Base-by-base conservation (phyloP, 2,113 vertebrate species). In the Euleptes europaea region DNA sequence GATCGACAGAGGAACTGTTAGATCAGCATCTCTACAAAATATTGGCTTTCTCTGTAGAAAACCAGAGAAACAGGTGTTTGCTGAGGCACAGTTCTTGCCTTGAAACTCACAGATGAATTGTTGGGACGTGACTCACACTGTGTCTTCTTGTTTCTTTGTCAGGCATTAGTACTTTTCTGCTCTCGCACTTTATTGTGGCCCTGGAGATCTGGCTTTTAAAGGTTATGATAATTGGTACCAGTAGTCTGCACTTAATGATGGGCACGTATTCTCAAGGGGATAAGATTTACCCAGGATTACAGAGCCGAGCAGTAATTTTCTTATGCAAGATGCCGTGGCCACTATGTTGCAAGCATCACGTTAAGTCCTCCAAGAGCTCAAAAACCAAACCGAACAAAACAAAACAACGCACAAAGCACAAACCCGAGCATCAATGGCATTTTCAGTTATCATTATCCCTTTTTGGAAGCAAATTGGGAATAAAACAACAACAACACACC, bases 121-220 rank as follows among this genome's bases (percentile, higher is more conserved):
- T 70, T 14, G 70, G 73, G 65, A 84, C 19, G 38, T 23, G 72
- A 3, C 13, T 84, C 8, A 1, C 1, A 21, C 19, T 84, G 14
- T 78, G 47, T 28, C 35, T 78, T 10, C 26, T 57, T 74, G 63
- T 76, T 84, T 47, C 69, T 31, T 19, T 42, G 23, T 0, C 17
- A 86, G 76, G 77, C 4, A 15, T 78, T 82, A 87, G 71, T 19
- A 83, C 70, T 65, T 10, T n/a, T 11, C 84, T 42, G 44, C 77
- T 83, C 54, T 49, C 84, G 83, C 1, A 77, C 6, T 7, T 86
- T 83, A 54, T 75, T 86, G 83, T 83, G 88, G 8, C 51, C 40
- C 31, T 40, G 12, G 51, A 82, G n/a, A n/a, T n/a, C 0, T 4
- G 17, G 12, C 40, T 76, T 51, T 1, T 19, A 90, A 74, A 84